Evolutionary conservation across 2,797 vertebrate genomes (phyloP).

Genomic region (Phataginus tricuspis): DNA sequence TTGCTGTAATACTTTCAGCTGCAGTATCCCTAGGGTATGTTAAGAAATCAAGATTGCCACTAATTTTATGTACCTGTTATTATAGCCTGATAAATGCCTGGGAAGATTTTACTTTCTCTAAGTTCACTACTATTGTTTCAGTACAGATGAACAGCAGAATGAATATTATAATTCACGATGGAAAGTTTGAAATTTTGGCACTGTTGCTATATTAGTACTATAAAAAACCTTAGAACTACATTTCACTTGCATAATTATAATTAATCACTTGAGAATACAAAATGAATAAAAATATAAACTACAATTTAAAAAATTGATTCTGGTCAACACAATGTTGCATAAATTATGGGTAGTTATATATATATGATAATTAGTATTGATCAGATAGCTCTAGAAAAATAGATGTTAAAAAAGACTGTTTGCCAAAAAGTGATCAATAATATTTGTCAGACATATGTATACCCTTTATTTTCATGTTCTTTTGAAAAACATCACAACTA

Average conservation of each 20-base stretch:
- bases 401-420: not conserved
- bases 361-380: not conserved
- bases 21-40: not conserved
- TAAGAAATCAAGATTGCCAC: not conserved
- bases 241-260: not conserved
- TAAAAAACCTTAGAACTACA: not conserved
- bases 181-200: not conserved
- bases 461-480: not conserved
- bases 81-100: not conserved
- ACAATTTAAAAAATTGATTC: not conserved
- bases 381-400: not conserved
- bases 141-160: not conserved
- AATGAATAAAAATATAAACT: not conserved
- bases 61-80: not conserved
- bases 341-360: not conserved
- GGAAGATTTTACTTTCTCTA: not conserved
- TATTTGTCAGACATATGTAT: not conserved
- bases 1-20: not conserved
- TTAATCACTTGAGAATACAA: not conserved
- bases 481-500: not conserved
- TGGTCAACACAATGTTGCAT: not conserved
- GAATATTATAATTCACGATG: not conserved
- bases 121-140: not conserved
- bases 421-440: not conserved
- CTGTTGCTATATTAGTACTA: not conserved